Conservation (phyloP, 2,113 vertebrate species). For the Pluvialis apricaria region DNA sequence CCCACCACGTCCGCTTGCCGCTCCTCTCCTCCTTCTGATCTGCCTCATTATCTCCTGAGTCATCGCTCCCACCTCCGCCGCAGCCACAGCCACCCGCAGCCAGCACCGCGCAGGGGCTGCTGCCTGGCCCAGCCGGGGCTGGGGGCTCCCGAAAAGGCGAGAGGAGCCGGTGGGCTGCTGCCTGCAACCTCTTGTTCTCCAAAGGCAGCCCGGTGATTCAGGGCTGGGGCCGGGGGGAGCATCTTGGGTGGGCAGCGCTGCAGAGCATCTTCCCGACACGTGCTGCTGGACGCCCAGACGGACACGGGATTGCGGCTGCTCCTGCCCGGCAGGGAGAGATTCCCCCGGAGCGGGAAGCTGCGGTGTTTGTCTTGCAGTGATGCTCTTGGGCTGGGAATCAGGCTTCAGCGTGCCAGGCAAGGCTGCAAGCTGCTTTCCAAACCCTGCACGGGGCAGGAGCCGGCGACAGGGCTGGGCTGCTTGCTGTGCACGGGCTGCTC, state of each 20-base stretch:
- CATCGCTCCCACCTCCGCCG: slow-evolving; percentile 51
- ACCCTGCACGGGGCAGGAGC: not conserved
- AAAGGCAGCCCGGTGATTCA: accelerated
- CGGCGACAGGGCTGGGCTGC: not conserved
- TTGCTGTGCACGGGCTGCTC: not conserved
- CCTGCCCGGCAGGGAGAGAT: not conserved
- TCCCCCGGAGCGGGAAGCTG: not conserved
- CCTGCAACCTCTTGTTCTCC: not conserved
- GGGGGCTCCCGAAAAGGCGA: not conserved
- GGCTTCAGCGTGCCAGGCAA: not conserved
- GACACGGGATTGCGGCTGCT: not conserved
- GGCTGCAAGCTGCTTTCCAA: not conserved
- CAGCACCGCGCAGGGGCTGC: not conserved
- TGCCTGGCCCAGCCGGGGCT: not conserved
- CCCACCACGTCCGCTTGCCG: not conserved
- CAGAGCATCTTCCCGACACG: not conserved
- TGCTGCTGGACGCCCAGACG: not conserved
- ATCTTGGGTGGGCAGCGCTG: not conserved
- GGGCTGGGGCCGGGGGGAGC: accelerated
- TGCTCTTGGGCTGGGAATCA: not conserved
- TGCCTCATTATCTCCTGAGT: slow-evolving; percentile 52
- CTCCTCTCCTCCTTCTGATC: slow-evolving; percentile 19
- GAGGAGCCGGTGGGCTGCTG: not conserved
- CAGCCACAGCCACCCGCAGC: slow-evolving; percentile 42
- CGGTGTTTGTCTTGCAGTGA: not conserved